Evolutionary conservation across 2,797 vertebrate genomes (phyloP).

Genomic region (Triplophysa bombifrons): DNA sequence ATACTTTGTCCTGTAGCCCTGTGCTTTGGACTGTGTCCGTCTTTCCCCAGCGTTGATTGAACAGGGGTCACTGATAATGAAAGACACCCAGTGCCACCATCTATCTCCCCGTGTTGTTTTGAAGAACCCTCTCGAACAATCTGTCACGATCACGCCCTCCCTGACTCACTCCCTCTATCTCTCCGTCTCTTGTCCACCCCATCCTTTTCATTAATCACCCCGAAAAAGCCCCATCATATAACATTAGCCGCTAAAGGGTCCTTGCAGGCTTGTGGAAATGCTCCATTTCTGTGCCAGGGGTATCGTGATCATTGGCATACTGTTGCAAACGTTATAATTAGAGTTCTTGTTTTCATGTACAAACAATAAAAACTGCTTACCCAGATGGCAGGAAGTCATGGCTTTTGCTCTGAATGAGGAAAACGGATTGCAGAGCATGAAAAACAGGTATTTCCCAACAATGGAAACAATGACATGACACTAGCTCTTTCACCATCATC

Average conservation of each 20-base stretch:
- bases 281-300: conserved; percentile 31
- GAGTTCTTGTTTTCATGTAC: conserved; percentile 54
- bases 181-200: conserved; percentile 45
- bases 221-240: conserved; percentile 42
- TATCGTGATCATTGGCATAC: conserved; percentile 47
- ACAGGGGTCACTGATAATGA: conserved; percentile 63
- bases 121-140: conserved; percentile 52
- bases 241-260: conserved; percentile 25
- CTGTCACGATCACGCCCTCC: conserved; percentile 58
- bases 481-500: conserved; percentile 58
- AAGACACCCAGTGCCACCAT: conserved; percentile 59
- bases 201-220: conserved; percentile 45
- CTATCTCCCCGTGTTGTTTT: conserved; percentile 60
- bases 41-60: conserved; percentile 53
- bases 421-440: conserved; percentile 59
- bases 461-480: conserved; percentile 62
- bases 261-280: conserved; percentile 30
- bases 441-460: conserved; percentile 65
- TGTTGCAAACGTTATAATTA: conserved; percentile 53
- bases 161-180: conserved; percentile 64
- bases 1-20: conserved; percentile 53
- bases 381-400: conserved; percentile 62
- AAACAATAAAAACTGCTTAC: conserved; percentile 62
- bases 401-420: conserved; percentile 63
- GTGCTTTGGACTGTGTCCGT: conserved; percentile 50